Evolutionary conservation across 2,113 vertebrate species (phyloP).

Genomic region (Nothoprocta perdicaria): DNA sequence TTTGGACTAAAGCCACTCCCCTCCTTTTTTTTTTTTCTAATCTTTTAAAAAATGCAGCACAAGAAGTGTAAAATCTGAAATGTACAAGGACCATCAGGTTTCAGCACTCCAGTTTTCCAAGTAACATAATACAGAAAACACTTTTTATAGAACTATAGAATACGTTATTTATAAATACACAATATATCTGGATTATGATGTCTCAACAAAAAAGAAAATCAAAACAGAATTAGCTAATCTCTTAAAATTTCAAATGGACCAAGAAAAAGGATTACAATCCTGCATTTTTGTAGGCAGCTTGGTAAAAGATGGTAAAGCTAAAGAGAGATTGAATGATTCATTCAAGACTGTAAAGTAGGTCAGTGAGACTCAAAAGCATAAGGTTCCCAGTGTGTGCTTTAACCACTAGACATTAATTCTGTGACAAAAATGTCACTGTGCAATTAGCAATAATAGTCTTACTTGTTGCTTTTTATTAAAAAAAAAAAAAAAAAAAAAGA

Average conservation of each 20-base stretch:
- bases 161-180: not conserved
- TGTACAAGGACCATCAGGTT: not conserved
- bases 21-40: not conserved
- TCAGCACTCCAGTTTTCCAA: not conserved
- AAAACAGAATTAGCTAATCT: not conserved
- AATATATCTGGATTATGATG: not conserved
- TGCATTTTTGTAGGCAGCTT: not conserved
- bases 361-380: not conserved
- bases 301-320: not conserved
- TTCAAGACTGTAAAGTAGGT: not conserved
- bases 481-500: not conserved
- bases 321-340: not conserved
- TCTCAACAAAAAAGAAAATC: not conserved
- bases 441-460: conserved; percentile 13
- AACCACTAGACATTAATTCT: not conserved
- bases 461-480: not conserved
- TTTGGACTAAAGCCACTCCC: not conserved
- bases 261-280: not conserved
- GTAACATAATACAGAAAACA: accelerated
- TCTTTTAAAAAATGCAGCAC: not conserved
- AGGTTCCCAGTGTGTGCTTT: not conserved
- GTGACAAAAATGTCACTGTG: not conserved
- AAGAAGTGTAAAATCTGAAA: not conserved
- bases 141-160: not conserved
- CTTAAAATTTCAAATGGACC: not conserved